phyloP scores from a whole-genome alignment of 2,797 vertebrate genomes.

The Gila robusta region DNA sequence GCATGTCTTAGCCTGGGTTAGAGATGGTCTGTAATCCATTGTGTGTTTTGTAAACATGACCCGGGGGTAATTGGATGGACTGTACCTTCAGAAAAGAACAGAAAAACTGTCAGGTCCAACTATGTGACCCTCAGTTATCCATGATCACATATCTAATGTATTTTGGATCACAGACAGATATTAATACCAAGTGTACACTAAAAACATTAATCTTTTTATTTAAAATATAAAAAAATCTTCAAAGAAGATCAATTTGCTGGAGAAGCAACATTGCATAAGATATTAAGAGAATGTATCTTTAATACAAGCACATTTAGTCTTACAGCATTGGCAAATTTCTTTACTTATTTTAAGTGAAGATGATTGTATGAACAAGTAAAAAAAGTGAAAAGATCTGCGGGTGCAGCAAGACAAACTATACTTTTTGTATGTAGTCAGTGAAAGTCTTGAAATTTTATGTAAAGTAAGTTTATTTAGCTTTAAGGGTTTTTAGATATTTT shows the following conservation, averaged over 20 bases:
- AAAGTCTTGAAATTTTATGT: neutral
- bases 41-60: conserved; percentile 44
- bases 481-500: neutral
- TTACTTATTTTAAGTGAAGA: too few species aligned
- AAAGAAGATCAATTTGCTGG: neutral
- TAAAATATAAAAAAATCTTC: neutral
- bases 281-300: neutral
- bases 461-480: neutral
- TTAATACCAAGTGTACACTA: neutral
- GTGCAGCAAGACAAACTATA: neutral
- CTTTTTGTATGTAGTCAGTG: neutral
- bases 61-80: conserved; percentile 33
- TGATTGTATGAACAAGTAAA: neutral
- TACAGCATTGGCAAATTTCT: neutral
- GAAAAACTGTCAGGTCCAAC: neutral
- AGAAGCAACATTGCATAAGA: neutral
- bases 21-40: conserved; percentile 18
- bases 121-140: neutral
- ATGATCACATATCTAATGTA: neutral
- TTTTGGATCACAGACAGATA: neutral
- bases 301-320: neutral
- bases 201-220: neutral
- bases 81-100: conserved; percentile 11
- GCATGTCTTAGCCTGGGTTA: conserved; percentile 20
- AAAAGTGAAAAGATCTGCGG: neutral